Percentiles rank a stretch among this genome's conserved stretches.
Conservation (phyloP, 2,113 vertebrate genomes). For the Phalacrocorax brasilianus region DNA sequence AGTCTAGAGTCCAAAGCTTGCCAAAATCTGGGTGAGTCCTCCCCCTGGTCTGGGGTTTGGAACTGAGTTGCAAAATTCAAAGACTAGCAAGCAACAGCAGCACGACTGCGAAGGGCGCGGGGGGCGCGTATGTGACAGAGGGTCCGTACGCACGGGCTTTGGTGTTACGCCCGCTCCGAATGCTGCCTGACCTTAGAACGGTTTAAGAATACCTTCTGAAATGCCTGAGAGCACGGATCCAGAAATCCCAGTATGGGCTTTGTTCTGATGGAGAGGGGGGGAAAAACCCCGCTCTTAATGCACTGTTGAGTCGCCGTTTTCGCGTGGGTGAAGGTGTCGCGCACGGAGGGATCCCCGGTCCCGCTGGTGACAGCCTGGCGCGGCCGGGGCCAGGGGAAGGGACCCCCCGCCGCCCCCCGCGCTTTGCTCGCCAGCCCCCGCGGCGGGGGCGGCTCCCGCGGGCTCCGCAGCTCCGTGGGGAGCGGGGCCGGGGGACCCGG, state of each 20-base stretch:
- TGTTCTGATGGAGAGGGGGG: neutral
- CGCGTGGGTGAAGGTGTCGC: fast-evolving
- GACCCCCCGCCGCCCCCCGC: too few species aligned
- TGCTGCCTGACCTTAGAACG: neutral
- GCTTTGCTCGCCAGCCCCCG: too few species aligned
- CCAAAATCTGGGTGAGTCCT: neutral
- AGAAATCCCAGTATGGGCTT: neutral
- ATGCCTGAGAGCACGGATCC: neutral
- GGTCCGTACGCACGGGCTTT: fast-evolving
- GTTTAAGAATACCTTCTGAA: neutral
- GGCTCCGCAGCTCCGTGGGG: too few species aligned
- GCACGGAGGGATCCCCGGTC: neutral
- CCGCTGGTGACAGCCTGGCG: neutral
- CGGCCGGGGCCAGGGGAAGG: neutral
- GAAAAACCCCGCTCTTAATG: neutral
- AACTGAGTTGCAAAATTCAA: neutral
- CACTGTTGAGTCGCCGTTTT: neutral
- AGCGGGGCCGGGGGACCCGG: too few species aligned
- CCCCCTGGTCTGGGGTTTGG: neutral
- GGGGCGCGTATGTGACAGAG: neutral
- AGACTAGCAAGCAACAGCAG: neutral
- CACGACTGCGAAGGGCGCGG: neutral
- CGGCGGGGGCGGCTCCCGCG: too few species aligned
- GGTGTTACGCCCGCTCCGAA: neutral
- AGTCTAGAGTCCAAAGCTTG: slow-evolving; percentile 47